A percentile compares a stretch with the other conserved stretches of the same genome.
Evolutionary conservation across 2,797 vertebrate species (phyloP).

Genomic region (Periparus ater): DNA sequence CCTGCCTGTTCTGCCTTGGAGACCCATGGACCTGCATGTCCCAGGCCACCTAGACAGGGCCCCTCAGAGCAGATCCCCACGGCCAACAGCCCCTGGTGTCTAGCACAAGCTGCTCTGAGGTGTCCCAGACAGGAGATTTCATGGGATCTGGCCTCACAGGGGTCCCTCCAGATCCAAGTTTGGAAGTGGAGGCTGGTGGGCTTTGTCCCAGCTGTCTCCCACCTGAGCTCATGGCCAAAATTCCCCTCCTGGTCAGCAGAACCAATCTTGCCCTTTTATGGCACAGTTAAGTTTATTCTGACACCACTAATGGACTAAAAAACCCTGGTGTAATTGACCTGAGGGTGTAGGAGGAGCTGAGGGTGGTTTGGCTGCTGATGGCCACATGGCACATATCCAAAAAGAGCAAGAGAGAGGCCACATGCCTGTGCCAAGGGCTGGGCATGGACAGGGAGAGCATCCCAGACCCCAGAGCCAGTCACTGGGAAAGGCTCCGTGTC

Average conservation of each 20-base stretch:
- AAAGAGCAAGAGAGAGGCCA: background rate
- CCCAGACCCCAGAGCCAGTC: rapidly evolving
- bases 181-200: background rate
- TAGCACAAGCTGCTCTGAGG: background rate
- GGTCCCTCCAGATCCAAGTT: background rate
- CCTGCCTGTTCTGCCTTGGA: background rate
- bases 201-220: background rate
- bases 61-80: background rate
- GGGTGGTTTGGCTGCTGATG: background rate
- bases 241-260: background rate
- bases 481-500: background rate
- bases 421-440: background rate
- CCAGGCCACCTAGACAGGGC: background rate
- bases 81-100: background rate
- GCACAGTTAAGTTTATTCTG: background rate
- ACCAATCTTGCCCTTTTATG: background rate
- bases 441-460: background rate
- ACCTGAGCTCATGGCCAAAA: background rate
- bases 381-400: background rate
- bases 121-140: background rate
- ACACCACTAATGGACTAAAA: rapidly evolving
- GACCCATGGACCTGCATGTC: background rate
- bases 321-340: background rate
- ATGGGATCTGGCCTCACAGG: background rate
- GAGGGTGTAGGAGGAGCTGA: background rate